phyloP scores from a whole-genome alignment of 2,888 invertebrate species.

The Hirtodrosophila histrioides region DNA sequence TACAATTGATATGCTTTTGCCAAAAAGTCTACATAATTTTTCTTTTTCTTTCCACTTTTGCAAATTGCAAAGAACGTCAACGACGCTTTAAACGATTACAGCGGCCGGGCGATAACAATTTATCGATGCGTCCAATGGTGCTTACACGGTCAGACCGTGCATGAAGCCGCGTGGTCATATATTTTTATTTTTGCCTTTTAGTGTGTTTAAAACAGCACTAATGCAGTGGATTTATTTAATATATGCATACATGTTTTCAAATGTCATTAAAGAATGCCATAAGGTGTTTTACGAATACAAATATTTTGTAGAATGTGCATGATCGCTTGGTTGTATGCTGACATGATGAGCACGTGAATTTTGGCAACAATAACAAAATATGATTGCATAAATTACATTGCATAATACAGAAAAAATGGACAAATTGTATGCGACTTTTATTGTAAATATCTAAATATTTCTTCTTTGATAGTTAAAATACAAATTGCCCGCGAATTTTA shows the following conservation, averaged over 20 bases:
- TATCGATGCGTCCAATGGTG: slow-evolving; percentile 47
- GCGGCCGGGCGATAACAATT: slow-evolving; percentile 40
- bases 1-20: slow-evolving; percentile 30
- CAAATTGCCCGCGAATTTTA: not conserved
- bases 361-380: not conserved
- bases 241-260: not conserved
- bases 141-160: slow-evolving; percentile 35
- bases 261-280: too few species aligned
- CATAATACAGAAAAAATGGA: not conserved
- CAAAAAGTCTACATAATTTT: slow-evolving; percentile 63
- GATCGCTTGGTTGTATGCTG: slow-evolving; percentile 1
- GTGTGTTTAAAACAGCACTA: not conserved
- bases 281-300: too few species aligned
- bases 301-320: slow-evolving; percentile 11
- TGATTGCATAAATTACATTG: not conserved
- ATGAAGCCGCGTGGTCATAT: slow-evolving; percentile 31
- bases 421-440: too few species aligned
- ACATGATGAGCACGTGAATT: too few species aligned
- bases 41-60: slow-evolving; percentile 63
- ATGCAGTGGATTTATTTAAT: not conserved
- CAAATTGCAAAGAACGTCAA: slow-evolving; percentile 67
- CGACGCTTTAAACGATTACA: slow-evolving; percentile 73
- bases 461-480: too few species aligned
- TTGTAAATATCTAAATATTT: too few species aligned
- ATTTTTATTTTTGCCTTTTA: not conserved